Evolutionary conservation across 2,113 vertebrate species (phyloP).

Genomic region (Phyllostomus discolor): DNA sequence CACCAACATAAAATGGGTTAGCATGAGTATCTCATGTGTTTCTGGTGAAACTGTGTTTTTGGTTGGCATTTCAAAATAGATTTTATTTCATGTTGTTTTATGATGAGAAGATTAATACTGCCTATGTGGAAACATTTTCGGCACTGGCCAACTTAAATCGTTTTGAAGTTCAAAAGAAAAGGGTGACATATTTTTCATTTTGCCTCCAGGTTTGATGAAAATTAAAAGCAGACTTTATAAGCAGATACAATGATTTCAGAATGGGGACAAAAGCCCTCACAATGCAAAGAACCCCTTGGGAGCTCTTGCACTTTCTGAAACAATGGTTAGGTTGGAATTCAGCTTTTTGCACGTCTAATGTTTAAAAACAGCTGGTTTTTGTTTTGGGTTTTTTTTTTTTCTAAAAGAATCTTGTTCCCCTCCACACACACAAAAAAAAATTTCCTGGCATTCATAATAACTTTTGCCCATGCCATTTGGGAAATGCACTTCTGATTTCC

Average conservation of each 20-base stretch:
- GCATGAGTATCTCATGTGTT: not conserved
- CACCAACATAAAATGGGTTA: not conserved
- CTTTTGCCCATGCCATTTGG: not conserved
- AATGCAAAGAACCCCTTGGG: not conserved
- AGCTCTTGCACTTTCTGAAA: not conserved
- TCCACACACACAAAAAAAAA: not conserved
- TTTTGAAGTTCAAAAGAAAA: conserved; percentile 52
- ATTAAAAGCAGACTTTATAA: conserved; percentile 41
- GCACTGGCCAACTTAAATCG: conserved; percentile 17
- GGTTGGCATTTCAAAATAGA: conserved; percentile 33
- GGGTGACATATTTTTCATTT: conserved; percentile 38
- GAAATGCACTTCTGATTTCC: not conserved
- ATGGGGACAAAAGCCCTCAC: not conserved
- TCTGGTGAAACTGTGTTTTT: conserved; percentile 28
- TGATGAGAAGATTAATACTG: not conserved
- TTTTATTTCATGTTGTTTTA: conserved; percentile 26
- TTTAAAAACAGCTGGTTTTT: conserved; percentile 30
- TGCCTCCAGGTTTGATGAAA: conserved; percentile 43
- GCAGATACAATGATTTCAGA: not conserved
- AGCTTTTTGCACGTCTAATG: not conserved
- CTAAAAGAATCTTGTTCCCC: not conserved
- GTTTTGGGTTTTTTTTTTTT: not conserved
- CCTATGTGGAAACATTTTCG: conserved; percentile 38
- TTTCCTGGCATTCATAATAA: not conserved
- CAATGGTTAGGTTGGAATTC: not conserved